Evolutionary conservation across 2,797 vertebrate species (phyloP).

Genomic region (Chloroceryle inda): DNA sequence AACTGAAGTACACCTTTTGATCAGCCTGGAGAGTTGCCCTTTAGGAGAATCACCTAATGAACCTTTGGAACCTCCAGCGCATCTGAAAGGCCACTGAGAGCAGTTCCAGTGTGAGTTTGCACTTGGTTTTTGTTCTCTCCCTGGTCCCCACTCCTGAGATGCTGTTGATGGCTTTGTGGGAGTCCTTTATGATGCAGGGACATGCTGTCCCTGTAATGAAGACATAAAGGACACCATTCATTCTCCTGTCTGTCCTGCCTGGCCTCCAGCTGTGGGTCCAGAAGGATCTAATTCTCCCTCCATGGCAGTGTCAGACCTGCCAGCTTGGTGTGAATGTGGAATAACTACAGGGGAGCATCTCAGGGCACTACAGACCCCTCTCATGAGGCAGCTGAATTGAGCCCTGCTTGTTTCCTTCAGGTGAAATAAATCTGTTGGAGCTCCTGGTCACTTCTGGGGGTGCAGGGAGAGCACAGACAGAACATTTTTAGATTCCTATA

Average conservation of each 20-base stretch:
- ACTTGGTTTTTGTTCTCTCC: background rate
- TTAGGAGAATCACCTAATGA: background rate
- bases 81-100: background rate
- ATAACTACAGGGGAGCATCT: background rate
- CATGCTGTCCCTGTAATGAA: background rate
- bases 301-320: background rate
- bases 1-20: background rate
- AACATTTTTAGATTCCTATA: background rate
- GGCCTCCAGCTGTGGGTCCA: slow-evolving; percentile 27
- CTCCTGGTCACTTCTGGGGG: background rate
- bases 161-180: background rate
- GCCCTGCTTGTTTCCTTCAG: background rate
- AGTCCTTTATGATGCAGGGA: background rate
- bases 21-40: background rate
- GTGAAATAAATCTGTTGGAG: background rate
- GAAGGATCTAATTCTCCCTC: background rate
- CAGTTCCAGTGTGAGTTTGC: background rate
- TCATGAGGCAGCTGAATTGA: background rate
- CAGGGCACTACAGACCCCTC: background rate
- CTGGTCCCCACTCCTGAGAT: background rate
- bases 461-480: background rate
- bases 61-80: accelerated
- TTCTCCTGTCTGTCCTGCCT: background rate
- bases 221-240: background rate
- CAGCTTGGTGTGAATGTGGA: background rate